These are phyloP conservation scores for Garrulus glandarius DNA, from an alignment of 2,797 vertebrate species.

Conservation along the genomic window DNA sequence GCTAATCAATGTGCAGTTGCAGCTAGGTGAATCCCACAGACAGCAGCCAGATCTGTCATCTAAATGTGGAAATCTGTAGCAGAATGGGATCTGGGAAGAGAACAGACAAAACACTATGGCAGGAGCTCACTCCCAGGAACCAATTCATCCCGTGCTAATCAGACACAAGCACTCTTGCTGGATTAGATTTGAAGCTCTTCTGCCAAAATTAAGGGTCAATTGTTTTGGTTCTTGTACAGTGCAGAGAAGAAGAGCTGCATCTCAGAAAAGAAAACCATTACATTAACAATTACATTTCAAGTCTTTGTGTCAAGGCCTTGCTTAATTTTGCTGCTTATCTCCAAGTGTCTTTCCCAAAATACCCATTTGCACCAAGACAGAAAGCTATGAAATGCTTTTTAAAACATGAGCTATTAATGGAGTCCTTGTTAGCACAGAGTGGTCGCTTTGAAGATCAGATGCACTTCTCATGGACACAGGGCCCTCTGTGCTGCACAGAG, in stretches of 20 bases:
- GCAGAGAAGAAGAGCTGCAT: background rate
- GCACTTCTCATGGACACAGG: background rate
- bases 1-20: slow-evolving; percentile 70
- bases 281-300: slow-evolving; percentile 24
- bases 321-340: slow-evolving; percentile 37
- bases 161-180: background rate
- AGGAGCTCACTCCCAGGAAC: slow-evolving; percentile 33
- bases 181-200: background rate
- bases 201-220: slow-evolving; percentile 44
- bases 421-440: background rate
- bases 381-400: background rate
- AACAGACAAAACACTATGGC: slow-evolving; percentile 38
- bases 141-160: slow-evolving; percentile 2
- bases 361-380: background rate
- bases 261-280: slow-evolving; percentile 32
- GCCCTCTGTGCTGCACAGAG: background rate
- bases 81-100: slow-evolving; percentile 29
- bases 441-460: slow-evolving; percentile 20
- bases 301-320: background rate
- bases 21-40: slow-evolving; percentile 68
- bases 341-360: background rate
- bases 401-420: background rate
- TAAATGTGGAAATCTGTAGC: slow-evolving; percentile 34
- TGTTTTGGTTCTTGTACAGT: background rate
- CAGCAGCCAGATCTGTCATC: slow-evolving; percentile 61